These are phyloP conservation scores for Cryptocheilus praepositus DNA, from an alignment of 2,888 invertebrate species.

Conservation along the genomic window DNA sequence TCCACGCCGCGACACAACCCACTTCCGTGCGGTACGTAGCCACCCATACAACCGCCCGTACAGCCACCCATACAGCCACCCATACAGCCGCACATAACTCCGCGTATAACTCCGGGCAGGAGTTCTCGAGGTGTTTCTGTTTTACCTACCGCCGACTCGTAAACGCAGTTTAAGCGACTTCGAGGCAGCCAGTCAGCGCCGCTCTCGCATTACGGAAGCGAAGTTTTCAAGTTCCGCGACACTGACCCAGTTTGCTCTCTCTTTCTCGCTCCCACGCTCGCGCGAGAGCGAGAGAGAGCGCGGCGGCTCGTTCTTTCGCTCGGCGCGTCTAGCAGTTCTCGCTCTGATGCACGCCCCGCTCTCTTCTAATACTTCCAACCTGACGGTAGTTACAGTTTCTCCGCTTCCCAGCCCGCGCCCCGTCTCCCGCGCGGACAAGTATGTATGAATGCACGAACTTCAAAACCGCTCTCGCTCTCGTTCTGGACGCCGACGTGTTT, in stretches of 20 bases:
- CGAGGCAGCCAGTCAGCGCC: conserved; percentile 55
- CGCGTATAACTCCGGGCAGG: conserved; percentile 50
- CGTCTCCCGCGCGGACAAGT: conserved; percentile 44
- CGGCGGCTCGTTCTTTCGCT: conserved; percentile 11
- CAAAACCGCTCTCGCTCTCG: conserved; percentile 70
- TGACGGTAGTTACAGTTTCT: conserved; percentile 68
- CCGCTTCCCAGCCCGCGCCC: not conserved
- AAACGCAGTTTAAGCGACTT: conserved; percentile 67
- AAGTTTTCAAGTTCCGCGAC: conserved; percentile 75
- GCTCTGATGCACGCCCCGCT: conserved; percentile 23
- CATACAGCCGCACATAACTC: conserved; percentile 45
- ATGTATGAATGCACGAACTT: conserved; percentile 67
- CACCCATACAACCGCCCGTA: conserved; percentile 11
- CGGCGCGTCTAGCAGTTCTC: no score
- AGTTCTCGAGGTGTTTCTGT: conserved; percentile 60
- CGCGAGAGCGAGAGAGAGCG: no score
- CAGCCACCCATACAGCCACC: conserved; percentile 17
- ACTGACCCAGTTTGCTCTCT: conserved; percentile 73
- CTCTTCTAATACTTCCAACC: conserved; percentile 59
- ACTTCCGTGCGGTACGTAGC: not conserved
- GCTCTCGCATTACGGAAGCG: conserved; percentile 73
- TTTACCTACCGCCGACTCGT: conserved; percentile 67
- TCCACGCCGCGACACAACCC: conserved; percentile 9
- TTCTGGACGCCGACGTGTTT: conserved; percentile 21
- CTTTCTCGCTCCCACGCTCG: conserved; percentile 20